phyloP scores from a whole-genome alignment of 1,140 invertebrate genomes.

The Homarus americanus region DNA sequence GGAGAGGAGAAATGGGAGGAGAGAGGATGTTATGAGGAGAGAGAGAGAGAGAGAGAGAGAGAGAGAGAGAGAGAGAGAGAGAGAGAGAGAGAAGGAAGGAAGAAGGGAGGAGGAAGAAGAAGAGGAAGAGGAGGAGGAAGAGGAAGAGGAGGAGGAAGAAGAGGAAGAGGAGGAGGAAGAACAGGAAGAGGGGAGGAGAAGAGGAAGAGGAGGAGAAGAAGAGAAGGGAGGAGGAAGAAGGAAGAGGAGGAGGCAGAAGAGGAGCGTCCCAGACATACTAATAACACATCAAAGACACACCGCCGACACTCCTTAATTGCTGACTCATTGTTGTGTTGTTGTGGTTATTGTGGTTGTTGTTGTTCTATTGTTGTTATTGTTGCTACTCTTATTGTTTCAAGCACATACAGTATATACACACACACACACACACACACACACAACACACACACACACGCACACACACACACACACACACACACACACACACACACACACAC shows the following conservation, averaged over 20 bases:
- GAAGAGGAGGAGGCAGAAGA: background rate
- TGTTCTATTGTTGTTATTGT: too few species aligned
- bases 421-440: too few species aligned
- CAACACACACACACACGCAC: too few species aligned
- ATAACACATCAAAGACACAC: background rate
- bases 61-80: background rate
- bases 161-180: background rate
- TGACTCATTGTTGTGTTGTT: too few species aligned
- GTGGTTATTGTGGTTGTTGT: too few species aligned
- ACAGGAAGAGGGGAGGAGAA: background rate
- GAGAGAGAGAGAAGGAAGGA: background rate
- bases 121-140: background rate
- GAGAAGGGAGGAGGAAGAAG: background rate
- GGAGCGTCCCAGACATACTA: background rate
- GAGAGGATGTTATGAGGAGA: background rate
- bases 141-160: background rate
- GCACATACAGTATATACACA: too few species aligned
- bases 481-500: too few species aligned
- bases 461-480: too few species aligned
- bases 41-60: too few species aligned
- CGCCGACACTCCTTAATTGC: too few species aligned
- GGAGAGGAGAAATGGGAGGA: background rate
- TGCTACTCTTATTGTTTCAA: too few species aligned
- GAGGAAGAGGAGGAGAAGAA: background rate
- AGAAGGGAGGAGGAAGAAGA: background rate